phyloP scores from a whole-genome alignment of 2,797 vertebrate species.

The Propithecus deckenii region DNA sequence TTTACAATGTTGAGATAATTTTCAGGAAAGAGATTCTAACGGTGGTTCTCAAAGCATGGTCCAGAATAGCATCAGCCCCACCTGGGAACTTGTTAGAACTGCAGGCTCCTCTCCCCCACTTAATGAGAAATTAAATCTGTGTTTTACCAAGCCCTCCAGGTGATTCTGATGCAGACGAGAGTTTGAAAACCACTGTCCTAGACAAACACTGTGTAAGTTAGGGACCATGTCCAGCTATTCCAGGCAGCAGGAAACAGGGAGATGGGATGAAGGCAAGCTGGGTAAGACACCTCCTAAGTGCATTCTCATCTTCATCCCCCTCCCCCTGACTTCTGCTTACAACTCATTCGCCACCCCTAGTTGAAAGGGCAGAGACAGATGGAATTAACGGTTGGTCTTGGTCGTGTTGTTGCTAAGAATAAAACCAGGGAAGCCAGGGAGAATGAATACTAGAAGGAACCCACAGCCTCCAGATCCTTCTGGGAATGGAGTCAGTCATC shows the following conservation, averaged over 20 bases:
- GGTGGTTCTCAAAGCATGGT: not conserved
- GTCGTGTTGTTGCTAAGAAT: not conserved
- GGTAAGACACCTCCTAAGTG: not conserved
- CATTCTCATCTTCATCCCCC: not conserved
- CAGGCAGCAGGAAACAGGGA: not conserved
- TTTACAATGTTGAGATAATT: not conserved
- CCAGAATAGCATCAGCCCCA: not conserved
- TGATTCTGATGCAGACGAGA: not conserved
- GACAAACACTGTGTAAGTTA: not conserved
- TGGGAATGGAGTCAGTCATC: not conserved
- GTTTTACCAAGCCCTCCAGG: not conserved
- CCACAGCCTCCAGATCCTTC: not conserved
- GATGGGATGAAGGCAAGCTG: not conserved
- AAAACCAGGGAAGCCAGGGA: not conserved
- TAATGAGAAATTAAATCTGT: not conserved
- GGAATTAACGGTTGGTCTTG: not conserved
- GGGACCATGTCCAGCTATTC: not conserved
- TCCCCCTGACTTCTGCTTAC: not conserved
- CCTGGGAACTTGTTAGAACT: not conserved
- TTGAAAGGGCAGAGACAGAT: not conserved
- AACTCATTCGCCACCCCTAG: not conserved
- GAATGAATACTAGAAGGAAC: not conserved
- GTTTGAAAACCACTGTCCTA: constrained; percentile 2
- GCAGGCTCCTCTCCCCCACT: not conserved
- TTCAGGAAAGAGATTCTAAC: not conserved